Evolutionary conservation across 2,888 invertebrate species (phyloP), one percentile per base, ranked within the genome.

Genomic region (Drosophila melanosoma): DNA sequence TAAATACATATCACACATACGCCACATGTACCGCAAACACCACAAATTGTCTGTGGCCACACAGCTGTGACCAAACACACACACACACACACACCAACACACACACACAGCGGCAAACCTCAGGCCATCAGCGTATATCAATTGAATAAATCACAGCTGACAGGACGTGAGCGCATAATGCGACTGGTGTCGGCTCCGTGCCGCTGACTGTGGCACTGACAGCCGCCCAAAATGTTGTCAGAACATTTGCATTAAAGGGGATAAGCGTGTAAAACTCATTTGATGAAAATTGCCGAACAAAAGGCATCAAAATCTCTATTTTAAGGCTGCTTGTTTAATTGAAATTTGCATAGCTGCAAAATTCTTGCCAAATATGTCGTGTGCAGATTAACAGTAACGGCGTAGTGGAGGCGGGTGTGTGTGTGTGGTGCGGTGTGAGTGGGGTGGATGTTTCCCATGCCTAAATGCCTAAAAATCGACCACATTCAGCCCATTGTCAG

Each of bases 301-400:
- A 56, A 29, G 26, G n/a, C 38, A 32, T 35, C 57, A 3, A 45
- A 23, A 45, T 45, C 45, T 48, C 53, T 53, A 58, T 62, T 56
- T 57, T 26, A 12, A 26, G 63, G 53, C 32, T 35, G 49, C 61
- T 76, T 74, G 64, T 79, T 76, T 81, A 83, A 86, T 83, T 82
- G 81, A 83, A 83, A 83, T 83, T 81, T 79, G 72, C 85, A 85
- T 83, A 73, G 69, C 59, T 77, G 74, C 72, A 68, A 63, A 15
- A 67, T 67, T 69, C 75, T 74, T 64, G 65, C 58, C 56, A 73
- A 81, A 78, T 67, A 62, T 73, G 72, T 70, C 69, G 65, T 56
- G 33, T 69, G 76, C 70, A 74, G 60, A 38, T 32, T 17, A 26
- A 40, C 45, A 45, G 23, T 23, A 15, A 8, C 15, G 23, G 8